Conservation (phyloP, 2,797 vertebrate species). For the Artibeus jamaicensis region DNA sequence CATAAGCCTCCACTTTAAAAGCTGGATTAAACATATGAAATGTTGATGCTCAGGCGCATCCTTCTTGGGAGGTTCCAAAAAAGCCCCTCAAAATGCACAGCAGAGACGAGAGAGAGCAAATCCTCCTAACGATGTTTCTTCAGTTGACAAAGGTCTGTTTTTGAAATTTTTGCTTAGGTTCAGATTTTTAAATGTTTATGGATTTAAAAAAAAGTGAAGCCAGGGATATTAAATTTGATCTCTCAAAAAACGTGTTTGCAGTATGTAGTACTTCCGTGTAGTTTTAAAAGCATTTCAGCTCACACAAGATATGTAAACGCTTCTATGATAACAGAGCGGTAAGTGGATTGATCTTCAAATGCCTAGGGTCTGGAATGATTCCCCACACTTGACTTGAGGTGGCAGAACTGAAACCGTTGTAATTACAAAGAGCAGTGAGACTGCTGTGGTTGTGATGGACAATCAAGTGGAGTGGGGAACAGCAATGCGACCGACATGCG, state of each 20-base stretch:
- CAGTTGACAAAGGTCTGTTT: background rate
- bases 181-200: background rate
- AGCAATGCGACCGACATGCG: background rate
- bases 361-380: background rate
- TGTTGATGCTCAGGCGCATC: background rate
- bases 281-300: conserved; percentile 34
- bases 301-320: conserved; percentile 29
- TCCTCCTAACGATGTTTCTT: background rate
- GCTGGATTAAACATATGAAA: conserved; percentile 46
- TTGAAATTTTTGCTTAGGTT: background rate
- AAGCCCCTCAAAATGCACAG: background rate
- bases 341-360: conserved; percentile 28
- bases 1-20: background rate
- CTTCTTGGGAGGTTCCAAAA: background rate
- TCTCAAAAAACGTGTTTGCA: conserved; percentile 15
- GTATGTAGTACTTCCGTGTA: background rate
- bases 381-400: background rate
- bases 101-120: background rate
- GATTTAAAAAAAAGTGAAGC: background rate
- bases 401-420: conserved; percentile 8
- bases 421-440: conserved; percentile 6
- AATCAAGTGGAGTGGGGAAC: background rate
- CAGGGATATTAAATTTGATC: background rate
- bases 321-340: background rate
- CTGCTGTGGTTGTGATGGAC: background rate